Percentiles rank a stretch among this genome's conserved stretches.
phyloP scores from a whole-genome alignment of 1,140 invertebrate genomes.

The Ips typographus region DNA sequence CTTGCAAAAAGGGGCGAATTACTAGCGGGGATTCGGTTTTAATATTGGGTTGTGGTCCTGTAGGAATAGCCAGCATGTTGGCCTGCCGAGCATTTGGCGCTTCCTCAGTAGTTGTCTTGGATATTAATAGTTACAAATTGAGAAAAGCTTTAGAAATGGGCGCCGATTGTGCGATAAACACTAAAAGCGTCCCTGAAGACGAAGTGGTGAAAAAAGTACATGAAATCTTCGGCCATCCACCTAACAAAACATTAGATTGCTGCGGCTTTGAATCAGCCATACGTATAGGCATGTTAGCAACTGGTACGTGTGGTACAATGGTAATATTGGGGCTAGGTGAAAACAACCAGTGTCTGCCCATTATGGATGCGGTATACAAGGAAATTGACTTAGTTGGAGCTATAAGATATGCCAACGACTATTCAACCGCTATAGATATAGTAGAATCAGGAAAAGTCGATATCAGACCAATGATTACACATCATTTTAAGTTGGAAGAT shows the following conservation, averaged over 20 bases:
- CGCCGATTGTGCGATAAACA: slow-evolving; percentile 68
- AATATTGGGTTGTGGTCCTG: slow-evolving; percentile 19
- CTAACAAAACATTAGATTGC: slow-evolving; percentile 82
- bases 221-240: slow-evolving; percentile 62
- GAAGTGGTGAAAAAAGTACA: slow-evolving; percentile 64
- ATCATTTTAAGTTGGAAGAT: slow-evolving; percentile 83
- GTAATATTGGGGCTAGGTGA: slow-evolving; percentile 83
- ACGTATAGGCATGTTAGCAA: slow-evolving; percentile 73
- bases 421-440: slow-evolving; percentile 78
- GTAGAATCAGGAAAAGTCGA: slow-evolving; percentile 79
- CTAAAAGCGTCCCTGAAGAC: slow-evolving; percentile 58
- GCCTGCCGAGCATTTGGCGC: slow-evolving; percentile 77
- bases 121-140: slow-evolving; percentile 56
- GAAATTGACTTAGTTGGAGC: slow-evolving; percentile 89
- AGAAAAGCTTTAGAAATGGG: slow-evolving; percentile 80
- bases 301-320: slow-evolving; percentile 75
- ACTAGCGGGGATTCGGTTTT: slow-evolving; percentile 69
- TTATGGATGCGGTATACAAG: slow-evolving; percentile 72
- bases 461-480: slow-evolving; percentile 84
- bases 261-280: slow-evolving; percentile 79
- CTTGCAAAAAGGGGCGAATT: slow-evolving; percentile 76
- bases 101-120: slow-evolving; percentile 8
- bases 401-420: slow-evolving; percentile 89
- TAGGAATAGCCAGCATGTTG: slow-evolving; percentile 55
- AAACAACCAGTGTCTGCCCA: slow-evolving; percentile 73